Conservation (phyloP, 2,888 invertebrate genomes). For the Anaspis maculata region DNA sequence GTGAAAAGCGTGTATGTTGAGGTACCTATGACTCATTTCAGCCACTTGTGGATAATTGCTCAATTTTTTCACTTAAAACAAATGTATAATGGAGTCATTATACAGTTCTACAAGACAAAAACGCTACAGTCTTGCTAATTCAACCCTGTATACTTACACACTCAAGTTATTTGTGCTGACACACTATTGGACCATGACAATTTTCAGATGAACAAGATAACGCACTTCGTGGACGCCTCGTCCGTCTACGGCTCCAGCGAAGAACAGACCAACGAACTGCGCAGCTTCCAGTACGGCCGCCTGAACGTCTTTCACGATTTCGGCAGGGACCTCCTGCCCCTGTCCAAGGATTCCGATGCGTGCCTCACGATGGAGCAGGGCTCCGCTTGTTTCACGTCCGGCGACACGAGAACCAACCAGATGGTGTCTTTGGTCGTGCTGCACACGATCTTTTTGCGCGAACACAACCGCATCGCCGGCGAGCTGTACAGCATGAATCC, state of each 20-base stretch:
- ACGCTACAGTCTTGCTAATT: too few relatives aligned
- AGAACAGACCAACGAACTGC: slow-evolving; percentile 48
- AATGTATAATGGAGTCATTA: too few relatives aligned
- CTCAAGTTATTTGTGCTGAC: too few relatives aligned
- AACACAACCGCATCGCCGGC: slow-evolving; percentile 70
- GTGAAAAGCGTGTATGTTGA: too few relatives aligned
- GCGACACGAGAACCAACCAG: slow-evolving; percentile 71
- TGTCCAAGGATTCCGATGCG: slow-evolving; percentile 52
- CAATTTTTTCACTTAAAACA: too few relatives aligned
- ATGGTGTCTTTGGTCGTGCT: slow-evolving; percentile 65
- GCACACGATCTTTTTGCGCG: slow-evolving; percentile 67
- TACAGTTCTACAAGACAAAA: too few relatives aligned
- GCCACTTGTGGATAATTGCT: too few relatives aligned
- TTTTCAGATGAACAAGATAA: slow-evolving; percentile 63
- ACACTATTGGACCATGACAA: background rate
- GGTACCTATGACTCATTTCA: too few relatives aligned
- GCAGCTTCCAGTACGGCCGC: slow-evolving; percentile 54
- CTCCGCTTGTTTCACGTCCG: slow-evolving; percentile 62
- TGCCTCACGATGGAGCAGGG: slow-evolving; percentile 54
- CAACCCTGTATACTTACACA: too few relatives aligned
- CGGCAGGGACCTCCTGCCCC: slow-evolving; percentile 58
- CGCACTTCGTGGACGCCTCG: slow-evolving; percentile 67
- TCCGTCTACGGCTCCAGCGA: slow-evolving; percentile 63
- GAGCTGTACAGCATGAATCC: slow-evolving; percentile 59
- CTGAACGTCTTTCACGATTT: slow-evolving; percentile 58